phyloP scores from a whole-genome alignment of 2,797 vertebrate genomes.

The Carapus acus region DNA sequence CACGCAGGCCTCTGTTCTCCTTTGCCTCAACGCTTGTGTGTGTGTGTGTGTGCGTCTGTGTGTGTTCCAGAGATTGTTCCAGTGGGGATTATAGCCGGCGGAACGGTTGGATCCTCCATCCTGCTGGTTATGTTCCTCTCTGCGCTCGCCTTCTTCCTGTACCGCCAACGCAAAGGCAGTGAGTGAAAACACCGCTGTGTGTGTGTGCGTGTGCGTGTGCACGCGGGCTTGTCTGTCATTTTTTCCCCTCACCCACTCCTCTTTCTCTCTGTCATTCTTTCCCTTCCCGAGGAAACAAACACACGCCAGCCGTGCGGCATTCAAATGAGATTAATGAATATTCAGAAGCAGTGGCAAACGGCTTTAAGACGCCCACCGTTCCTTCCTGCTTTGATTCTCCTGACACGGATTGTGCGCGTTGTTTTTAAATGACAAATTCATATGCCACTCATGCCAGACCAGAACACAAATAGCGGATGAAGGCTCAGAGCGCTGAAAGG shows the following conservation, averaged over 20 bases:
- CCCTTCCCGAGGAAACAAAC: slow-evolving; percentile 27
- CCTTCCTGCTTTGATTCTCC: slow-evolving; percentile 36
- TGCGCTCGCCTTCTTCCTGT: slow-evolving; percentile 83
- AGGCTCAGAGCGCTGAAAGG: slow-evolving; percentile 42
- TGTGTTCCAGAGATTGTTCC: slow-evolving; percentile 82
- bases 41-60: slow-evolving; percentile 44
- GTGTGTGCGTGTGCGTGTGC: slow-evolving; percentile 30
- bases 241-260: slow-evolving; percentile 23
- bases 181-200: slow-evolving; percentile 59
- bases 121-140: slow-evolving; percentile 80
- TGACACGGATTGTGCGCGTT: slow-evolving; percentile 30
- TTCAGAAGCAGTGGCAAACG: slow-evolving; percentile 55
- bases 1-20: slow-evolving; percentile 38
- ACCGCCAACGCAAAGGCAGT: slow-evolving; percentile 94
- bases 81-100: slow-evolving; percentile 87
- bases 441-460: slow-evolving; percentile 22
- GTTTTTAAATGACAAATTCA: slow-evolving; percentile 26
- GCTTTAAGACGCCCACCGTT: slow-evolving; percentile 50
- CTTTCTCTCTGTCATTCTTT: slow-evolving; percentile 45
- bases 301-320: slow-evolving; percentile 42
- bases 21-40: slow-evolving; percentile 39
- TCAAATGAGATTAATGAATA: slow-evolving; percentile 66
- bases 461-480: slow-evolving; percentile 35
- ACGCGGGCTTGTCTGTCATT: slow-evolving; percentile 1
- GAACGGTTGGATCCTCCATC: slow-evolving; percentile 83